phyloP scores from a whole-genome alignment of 2,113 vertebrate genomes.

The Ctenodactylus gundi region DNA sequence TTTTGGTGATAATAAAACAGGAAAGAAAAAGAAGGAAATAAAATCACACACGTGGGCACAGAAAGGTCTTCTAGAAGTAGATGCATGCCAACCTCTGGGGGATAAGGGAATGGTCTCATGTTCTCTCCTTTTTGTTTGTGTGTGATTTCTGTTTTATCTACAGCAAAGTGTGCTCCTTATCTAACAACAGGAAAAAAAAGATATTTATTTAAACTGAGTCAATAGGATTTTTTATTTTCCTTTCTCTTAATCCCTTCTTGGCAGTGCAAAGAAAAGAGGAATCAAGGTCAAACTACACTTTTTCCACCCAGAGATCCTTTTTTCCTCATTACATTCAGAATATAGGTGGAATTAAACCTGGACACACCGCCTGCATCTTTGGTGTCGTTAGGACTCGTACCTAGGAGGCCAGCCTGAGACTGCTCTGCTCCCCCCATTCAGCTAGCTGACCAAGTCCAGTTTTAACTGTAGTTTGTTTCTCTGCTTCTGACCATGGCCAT shows the following conservation, averaged over 20 bases:
- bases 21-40: neutral
- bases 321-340: neutral
- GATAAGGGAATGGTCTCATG: neutral
- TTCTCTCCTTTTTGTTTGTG: neutral
- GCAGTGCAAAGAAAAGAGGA: neutral
- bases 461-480: neutral
- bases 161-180: neutral
- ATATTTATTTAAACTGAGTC: neutral
- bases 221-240: neutral
- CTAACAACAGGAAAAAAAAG: neutral
- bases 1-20: conserved; percentile 5
- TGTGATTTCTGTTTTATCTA: neutral
- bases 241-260: neutral
- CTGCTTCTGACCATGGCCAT: neutral
- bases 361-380: neutral
- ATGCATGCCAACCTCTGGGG: neutral
- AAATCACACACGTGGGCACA: neutral
- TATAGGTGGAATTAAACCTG: neutral
- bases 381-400: neutral
- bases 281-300: neutral
- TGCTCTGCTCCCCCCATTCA: neutral
- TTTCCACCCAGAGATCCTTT: rapidly evolving
- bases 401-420: neutral
- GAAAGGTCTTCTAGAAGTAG: neutral
- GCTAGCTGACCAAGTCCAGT: neutral